Conservation (phyloP, 2,113 vertebrate species). For the Pseudorhombus dupliciocellatus region DNA sequence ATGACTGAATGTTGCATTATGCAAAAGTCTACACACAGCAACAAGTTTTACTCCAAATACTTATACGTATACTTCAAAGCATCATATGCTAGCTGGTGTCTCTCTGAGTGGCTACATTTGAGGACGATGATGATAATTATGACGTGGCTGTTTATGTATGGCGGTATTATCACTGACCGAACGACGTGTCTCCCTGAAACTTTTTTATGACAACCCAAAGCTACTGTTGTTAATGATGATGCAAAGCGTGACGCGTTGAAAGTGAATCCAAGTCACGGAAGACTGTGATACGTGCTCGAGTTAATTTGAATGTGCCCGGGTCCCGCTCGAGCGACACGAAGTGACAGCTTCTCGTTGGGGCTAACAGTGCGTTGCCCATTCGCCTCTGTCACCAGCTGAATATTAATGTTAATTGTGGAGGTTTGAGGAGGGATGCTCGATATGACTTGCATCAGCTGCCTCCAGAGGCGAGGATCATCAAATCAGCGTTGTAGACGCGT, state of each 20-base stretch:
- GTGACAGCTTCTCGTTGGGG: constrained; percentile 12
- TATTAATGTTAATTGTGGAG: constrained; percentile 11
- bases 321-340: not conserved
- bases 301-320: constrained; percentile 46
- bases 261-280: constrained; percentile 33
- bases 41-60: too few relatives aligned
- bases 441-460: constrained; percentile 18
- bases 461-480: constrained; percentile 37
- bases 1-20: too few relatives aligned
- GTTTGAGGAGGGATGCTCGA: constrained; percentile 11
- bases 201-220: constrained; percentile 44
- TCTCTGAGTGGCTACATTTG: constrained; percentile 28
- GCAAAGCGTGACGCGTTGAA: constrained; percentile 30
- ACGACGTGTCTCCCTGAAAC: constrained; percentile 46
- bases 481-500: constrained; percentile 35
- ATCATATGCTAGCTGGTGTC: not conserved
- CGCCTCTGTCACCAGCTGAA: constrained; percentile 7
- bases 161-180: constrained; percentile 39
- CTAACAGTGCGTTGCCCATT: constrained; percentile 2
- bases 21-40: too few relatives aligned
- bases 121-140: constrained; percentile 43
- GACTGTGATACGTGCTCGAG: constrained; percentile 18
- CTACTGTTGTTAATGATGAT: constrained; percentile 51
- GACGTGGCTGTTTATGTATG: constrained; percentile 42
- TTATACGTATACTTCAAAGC: not conserved